A percentile compares a stretch with the other conserved stretches of the same genome.
Evolutionary conservation across 2,113 vertebrate species (phyloP).

Genomic region (Microcebus tavaratra): DNA sequence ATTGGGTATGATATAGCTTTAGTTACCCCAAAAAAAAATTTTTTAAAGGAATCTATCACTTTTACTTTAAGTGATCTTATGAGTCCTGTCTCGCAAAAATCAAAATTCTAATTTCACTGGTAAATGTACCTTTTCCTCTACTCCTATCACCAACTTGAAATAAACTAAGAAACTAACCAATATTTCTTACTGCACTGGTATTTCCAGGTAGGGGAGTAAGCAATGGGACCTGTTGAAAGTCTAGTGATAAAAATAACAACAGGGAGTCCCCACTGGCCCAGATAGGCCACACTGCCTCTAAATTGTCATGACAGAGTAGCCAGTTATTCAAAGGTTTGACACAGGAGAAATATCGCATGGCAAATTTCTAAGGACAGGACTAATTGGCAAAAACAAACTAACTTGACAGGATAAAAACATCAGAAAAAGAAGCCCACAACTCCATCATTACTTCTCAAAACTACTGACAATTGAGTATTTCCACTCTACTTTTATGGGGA

Average conservation of each 20-base stretch:
- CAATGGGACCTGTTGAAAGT: constrained; percentile 78
- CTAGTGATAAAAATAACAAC: constrained; percentile 81
- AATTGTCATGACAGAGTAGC: constrained; percentile 84
- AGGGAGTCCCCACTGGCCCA: constrained; percentile 81
- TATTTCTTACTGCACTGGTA: constrained; percentile 82
- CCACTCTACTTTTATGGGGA: constrained; percentile 34
- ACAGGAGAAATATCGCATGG: constrained; percentile 76
- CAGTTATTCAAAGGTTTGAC: constrained; percentile 88
- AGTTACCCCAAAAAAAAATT: not conserved
- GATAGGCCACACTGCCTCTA: constrained; percentile 80
- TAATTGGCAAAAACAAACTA: constrained; percentile 82
- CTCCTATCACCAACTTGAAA: not conserved
- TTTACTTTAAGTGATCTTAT: constrained; percentile 20
- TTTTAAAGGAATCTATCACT: constrained; percentile 25
- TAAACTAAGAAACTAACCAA: constrained; percentile 82
- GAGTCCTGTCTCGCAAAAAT: constrained; percentile 20
- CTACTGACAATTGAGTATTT: constrained; percentile 40
- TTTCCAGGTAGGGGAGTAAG: constrained; percentile 76
- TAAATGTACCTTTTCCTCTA: constrained; percentile 66
- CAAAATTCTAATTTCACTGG: constrained; percentile 14
- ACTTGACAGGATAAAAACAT: constrained; percentile 67
- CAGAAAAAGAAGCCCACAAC: constrained; percentile 57
- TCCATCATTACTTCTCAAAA: constrained; percentile 74
- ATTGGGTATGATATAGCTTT: constrained; percentile 11
- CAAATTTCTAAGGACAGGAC: constrained; percentile 80